These are phyloP conservation scores for Candoia aspera DNA, from an alignment of 2,113 vertebrate species.

Conservation along the genomic window DNA sequence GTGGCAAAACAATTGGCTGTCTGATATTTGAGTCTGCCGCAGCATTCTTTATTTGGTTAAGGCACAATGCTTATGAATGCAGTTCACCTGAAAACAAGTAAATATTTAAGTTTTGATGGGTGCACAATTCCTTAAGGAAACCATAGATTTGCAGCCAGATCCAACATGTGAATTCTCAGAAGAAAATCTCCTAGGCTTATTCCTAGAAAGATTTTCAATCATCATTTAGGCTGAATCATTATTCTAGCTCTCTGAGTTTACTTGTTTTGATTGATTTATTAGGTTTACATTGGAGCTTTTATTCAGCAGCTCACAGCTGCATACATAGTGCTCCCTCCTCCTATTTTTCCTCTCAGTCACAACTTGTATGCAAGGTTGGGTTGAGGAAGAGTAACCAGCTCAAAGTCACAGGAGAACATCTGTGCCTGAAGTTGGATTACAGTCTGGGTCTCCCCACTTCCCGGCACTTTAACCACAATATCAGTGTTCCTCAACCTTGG, in stretches of 20 bases:
- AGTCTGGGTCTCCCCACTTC: background rate
- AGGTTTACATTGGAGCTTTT: background rate
- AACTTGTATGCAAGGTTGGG: background rate
- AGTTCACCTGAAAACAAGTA: background rate
- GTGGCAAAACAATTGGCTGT: background rate
- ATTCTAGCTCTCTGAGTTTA: background rate
- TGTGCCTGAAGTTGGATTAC: background rate
- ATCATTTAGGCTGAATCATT: background rate
- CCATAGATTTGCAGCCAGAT: background rate
- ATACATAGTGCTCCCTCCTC: background rate
- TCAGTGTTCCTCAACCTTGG: too few species aligned
- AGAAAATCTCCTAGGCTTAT: background rate
- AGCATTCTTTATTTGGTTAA: background rate
- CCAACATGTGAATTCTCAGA: background rate
- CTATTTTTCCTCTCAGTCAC: background rate
- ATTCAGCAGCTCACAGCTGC: background rate
- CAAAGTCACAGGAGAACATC: background rate
- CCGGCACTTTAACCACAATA: background rate
- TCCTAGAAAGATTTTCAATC: background rate
- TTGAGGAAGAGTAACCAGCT: background rate
- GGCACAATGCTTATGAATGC: background rate
- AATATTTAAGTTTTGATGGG: background rate
- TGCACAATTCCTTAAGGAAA: background rate
- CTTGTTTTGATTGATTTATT: background rate
- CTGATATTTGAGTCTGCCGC: background rate